A percentile compares a stretch with the other conserved stretches of the same genome.
Evolutionary conservation across 2,113 vertebrate species (phyloP).

Genomic region (Phrynocephalus versicolor): DNA sequence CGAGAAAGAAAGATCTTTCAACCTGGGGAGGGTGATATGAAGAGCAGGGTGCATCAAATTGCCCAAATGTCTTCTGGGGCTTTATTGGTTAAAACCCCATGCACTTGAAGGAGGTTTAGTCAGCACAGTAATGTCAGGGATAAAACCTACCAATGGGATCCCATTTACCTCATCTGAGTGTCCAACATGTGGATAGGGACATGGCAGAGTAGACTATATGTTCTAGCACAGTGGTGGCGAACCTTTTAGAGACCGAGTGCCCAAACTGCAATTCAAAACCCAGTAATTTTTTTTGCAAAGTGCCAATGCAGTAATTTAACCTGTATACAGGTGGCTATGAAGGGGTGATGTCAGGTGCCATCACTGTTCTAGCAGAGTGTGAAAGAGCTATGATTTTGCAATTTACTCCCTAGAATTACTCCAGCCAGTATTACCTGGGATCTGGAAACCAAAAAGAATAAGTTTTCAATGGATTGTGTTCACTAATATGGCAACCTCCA

Average conservation of each 20-base stretch:
- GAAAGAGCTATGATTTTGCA: too few relatives aligned
- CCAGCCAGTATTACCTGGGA: not conserved
- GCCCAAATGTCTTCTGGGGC: not conserved
- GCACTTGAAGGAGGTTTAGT: not conserved
- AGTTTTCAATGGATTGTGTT: not conserved
- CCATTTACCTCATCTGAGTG: not conserved
- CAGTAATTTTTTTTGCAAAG: too few relatives aligned
- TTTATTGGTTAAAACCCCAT: not conserved
- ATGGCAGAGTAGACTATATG: not conserved
- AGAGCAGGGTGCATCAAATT: too few relatives aligned
- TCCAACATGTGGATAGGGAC: too few relatives aligned
- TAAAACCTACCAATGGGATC: not conserved
- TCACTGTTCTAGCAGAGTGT: not conserved
- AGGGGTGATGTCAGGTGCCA: too few relatives aligned
- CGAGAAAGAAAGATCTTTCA: too few relatives aligned
- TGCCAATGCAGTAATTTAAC: too few relatives aligned
- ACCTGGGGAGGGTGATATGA: too few relatives aligned
- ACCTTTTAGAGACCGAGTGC: too few relatives aligned
- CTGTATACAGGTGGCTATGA: too few relatives aligned
- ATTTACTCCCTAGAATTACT: not conserved
- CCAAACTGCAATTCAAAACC: too few relatives aligned
- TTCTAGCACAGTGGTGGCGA: too few relatives aligned
- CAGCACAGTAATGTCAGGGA: not conserved
- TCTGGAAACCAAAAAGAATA: not conserved
- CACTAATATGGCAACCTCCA: not conserved